These are phyloP conservation scores for Cetonia aurata DNA, from an alignment of 2,888 invertebrate genomes.

Conservation along the genomic window DNA sequence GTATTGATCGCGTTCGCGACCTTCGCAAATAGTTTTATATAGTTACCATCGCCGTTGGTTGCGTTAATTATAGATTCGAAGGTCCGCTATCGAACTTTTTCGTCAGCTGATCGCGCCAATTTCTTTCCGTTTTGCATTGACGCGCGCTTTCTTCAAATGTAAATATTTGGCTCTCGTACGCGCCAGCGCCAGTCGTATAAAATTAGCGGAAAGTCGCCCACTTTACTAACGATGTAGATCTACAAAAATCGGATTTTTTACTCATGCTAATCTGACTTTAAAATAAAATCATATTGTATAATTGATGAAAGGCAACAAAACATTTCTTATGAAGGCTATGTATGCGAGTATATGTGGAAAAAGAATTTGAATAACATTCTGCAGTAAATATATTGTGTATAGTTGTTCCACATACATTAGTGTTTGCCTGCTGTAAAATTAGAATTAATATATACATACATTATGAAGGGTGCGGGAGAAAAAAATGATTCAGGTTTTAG, in stretches of 20 bases:
- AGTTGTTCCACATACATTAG: no score
- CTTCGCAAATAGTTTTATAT: slow-evolving; percentile 4
- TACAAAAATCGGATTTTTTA: not conserved
- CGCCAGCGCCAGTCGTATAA: not conserved
- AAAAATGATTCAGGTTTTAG: no score
- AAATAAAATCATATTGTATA: no score
- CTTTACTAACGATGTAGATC: not conserved
- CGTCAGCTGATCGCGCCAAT: slow-evolving; percentile 26
- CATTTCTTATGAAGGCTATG: not conserved
- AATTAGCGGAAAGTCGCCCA: not conserved
- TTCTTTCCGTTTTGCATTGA: not conserved
- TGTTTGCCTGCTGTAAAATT: no score
- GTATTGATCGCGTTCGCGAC: not conserved
- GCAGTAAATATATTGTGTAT: no score
- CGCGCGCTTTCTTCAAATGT: slow-evolving; percentile 9
- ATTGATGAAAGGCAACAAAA: not conserved
- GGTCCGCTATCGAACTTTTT: not conserved
- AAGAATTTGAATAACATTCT: no score
- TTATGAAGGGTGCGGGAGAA: no score
- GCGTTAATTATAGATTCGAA: not conserved
- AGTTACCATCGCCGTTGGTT: not conserved
- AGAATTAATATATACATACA: no score
- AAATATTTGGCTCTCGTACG: slow-evolving; percentile 9
- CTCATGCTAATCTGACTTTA: no score
- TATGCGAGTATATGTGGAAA: no score